These are phyloP conservation scores for Sebastes matsubarae DNA, from an alignment of 2,797 vertebrate genomes.

Conservation along the genomic window DNA sequence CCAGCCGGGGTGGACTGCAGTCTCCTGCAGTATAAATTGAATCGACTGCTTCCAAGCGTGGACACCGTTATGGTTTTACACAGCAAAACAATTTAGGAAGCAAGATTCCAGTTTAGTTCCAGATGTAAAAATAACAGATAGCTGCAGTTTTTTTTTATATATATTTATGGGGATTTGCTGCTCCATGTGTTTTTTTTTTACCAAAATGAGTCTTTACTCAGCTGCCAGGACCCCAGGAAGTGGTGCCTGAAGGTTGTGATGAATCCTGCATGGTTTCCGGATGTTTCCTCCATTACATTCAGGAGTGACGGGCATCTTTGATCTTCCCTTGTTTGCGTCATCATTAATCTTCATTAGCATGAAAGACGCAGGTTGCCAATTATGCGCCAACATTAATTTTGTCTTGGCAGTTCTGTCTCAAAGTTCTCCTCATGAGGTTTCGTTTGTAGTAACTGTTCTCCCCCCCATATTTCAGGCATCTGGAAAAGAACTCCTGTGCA, in stretches of 20 bases:
- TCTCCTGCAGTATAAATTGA: background rate
- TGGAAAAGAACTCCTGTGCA: slow-evolving; percentile 4
- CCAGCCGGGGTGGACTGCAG: background rate
- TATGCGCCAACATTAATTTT: slow-evolving; percentile 38
- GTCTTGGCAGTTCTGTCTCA: slow-evolving; percentile 12
- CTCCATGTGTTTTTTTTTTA: background rate
- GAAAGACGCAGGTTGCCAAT: slow-evolving; percentile 54
- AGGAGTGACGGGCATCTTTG: slow-evolving; percentile 39
- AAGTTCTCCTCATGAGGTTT: slow-evolving; percentile 23
- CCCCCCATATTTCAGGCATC: background rate
- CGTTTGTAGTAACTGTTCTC: slow-evolving; percentile 15
- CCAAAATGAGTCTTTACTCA: background rate
- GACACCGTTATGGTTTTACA: slow-evolving; percentile 9
- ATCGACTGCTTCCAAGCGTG: background rate
- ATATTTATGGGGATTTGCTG: background rate
- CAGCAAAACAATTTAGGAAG: background rate
- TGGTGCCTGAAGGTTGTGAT: slow-evolving; percentile 15
- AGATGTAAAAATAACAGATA: background rate
- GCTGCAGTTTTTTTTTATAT: background rate
- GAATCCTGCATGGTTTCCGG: background rate
- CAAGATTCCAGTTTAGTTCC: background rate
- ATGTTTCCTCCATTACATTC: slow-evolving; percentile 22
- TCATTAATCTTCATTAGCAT: slow-evolving; percentile 59
- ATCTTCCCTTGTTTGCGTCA: slow-evolving; percentile 53
- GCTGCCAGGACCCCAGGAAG: background rate